Conservation (phyloP, 2,888 invertebrate species). For the Oxyteleia sp. region DNA sequence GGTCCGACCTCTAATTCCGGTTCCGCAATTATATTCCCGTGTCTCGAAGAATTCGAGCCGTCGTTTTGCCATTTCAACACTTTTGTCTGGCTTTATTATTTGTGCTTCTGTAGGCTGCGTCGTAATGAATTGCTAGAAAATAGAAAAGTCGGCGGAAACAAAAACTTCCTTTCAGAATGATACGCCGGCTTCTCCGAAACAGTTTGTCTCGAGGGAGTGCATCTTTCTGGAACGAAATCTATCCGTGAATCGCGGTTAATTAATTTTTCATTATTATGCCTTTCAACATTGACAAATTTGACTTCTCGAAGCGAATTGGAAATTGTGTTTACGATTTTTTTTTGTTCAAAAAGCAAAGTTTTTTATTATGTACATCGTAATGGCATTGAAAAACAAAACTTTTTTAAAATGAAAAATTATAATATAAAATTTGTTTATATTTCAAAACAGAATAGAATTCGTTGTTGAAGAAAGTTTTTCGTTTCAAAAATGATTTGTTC, state of each 20-base stretch:
- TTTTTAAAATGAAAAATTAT: too few species aligned
- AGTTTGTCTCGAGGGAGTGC: conserved; percentile 30
- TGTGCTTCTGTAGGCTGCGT: conserved; percentile 58
- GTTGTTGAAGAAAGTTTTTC: too few species aligned
- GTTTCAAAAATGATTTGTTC: too few species aligned
- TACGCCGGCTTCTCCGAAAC: conserved; percentile 36
- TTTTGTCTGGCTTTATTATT: conserved; percentile 45
- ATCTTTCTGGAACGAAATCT: conserved; percentile 26
- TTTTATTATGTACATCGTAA: background rate
- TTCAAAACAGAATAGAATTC: too few species aligned
- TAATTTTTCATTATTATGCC: conserved; percentile 62
- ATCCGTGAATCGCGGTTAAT: conserved; percentile 12
- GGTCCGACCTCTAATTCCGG: conserved; percentile 58
- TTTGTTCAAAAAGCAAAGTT: background rate
- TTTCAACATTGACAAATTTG: conserved; percentile 53
- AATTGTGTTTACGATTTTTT: conserved; percentile 28
- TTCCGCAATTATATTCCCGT: conserved; percentile 59
- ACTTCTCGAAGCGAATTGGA: conserved; percentile 6
- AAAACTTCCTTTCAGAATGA: conserved; percentile 21
- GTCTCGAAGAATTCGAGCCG: conserved; percentile 18
- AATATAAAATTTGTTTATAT: too few species aligned
- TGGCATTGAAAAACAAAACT: too few species aligned
- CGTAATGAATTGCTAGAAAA: conserved; percentile 63
- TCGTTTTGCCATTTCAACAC: conserved; percentile 54
- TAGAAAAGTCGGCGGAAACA: conserved; percentile 61